Percentiles rank a stretch among this genome's conserved stretches.
phyloP scores from a whole-genome alignment of 2,113 vertebrate species.

The Ceyx melanurus region DNA sequence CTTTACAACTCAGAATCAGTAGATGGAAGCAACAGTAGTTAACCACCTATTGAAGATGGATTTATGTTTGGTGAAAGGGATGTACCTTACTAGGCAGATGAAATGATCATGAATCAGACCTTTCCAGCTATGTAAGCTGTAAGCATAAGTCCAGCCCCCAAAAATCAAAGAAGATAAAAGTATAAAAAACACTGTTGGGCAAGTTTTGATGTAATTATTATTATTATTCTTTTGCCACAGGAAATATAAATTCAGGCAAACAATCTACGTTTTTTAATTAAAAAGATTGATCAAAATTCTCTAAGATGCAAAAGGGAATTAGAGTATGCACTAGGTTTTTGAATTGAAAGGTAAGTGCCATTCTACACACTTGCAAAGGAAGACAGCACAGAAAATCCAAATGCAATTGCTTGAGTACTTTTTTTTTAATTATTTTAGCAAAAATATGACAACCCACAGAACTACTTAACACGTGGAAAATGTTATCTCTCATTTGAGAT shows the following conservation, averaged over 20 bases:
- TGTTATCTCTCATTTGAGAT: background rate
- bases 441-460: background rate
- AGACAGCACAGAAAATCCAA: background rate
- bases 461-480: background rate
- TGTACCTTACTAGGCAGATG: background rate
- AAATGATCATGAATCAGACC: background rate
- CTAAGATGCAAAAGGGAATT: background rate
- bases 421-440: background rate
- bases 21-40: background rate
- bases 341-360: background rate
- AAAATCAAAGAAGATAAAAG: background rate
- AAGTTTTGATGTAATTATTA: background rate
- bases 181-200: background rate
- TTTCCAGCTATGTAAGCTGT: slow-evolving; percentile 7
- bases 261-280: slow-evolving; percentile 17
- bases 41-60: background rate
- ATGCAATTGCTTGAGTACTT: background rate
- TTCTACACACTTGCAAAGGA: background rate
- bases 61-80: background rate
- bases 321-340: background rate
- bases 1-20: background rate
- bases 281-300: background rate
- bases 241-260: slow-evolving; percentile 24
- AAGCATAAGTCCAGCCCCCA: background rate
- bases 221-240: background rate